Evolutionary conservation across 2,113 vertebrate genomes (phyloP).

Genomic region (Phrynosoma platyrhinos): DNA sequence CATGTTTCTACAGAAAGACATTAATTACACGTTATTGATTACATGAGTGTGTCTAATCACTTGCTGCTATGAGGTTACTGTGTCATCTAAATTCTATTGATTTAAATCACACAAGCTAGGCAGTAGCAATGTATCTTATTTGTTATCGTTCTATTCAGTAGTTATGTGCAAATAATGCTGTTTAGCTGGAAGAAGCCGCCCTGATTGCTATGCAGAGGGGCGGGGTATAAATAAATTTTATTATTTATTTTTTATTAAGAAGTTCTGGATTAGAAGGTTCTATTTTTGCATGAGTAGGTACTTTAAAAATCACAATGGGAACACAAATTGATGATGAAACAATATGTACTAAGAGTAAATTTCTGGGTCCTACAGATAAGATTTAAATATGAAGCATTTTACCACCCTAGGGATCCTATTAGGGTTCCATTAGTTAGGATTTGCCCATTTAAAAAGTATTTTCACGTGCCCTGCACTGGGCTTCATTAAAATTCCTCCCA

Average conservation of each 20-base stretch:
- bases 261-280: neutral
- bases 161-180: neutral
- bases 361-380: neutral
- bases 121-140: neutral
- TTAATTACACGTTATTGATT: conserved; percentile 54
- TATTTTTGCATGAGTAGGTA: neutral
- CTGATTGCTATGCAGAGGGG: no score
- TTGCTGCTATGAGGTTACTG: neutral
- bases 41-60: conserved; percentile 26
- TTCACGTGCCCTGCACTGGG: neutral
- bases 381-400: neutral
- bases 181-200: no score
- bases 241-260: no score
- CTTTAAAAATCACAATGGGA: neutral
- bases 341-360: neutral
- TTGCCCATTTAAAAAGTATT: neutral
- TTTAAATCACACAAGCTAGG: neutral
- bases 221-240: no score
- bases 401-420: neutral
- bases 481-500: neutral
- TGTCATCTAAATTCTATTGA: conserved; percentile 12
- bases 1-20: conserved; percentile 64
- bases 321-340: neutral
- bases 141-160: neutral
- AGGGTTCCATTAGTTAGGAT: neutral